These are phyloP conservation scores for Halocynthia roretzi DNA, from an alignment of 23 tunicate species.

Conservation along the genomic window DNA sequence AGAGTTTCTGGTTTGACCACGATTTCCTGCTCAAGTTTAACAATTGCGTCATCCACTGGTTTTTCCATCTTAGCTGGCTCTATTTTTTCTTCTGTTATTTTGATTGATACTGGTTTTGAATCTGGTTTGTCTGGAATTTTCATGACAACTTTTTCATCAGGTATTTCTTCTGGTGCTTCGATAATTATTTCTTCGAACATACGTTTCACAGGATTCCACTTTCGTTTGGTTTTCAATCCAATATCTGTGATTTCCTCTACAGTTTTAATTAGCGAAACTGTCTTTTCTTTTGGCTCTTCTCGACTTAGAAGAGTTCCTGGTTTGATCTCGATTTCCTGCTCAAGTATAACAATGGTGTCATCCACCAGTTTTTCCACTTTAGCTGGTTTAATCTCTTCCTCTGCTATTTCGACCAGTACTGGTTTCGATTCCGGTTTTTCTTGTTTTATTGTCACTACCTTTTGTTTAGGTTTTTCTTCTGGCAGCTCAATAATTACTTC, in stretches of 20 bases:
- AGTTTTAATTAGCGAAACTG: background rate
- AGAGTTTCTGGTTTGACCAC: background rate
- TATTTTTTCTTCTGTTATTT: background rate
- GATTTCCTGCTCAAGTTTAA: background rate
- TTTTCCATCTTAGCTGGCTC: background rate
- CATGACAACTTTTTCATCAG: no score
- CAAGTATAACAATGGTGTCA: no score
- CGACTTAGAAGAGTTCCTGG: no score
- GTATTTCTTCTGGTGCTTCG: background rate
- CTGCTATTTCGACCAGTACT: no score
- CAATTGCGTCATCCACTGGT: background rate
- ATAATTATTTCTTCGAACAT: slow-evolving; percentile 35
- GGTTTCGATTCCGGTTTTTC: background rate
- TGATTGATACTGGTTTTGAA: background rate
- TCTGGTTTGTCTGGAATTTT: no score
- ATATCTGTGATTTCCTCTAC: background rate
- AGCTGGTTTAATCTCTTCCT: no score
- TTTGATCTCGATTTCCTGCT: no score
- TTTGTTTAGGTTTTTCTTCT: background rate
- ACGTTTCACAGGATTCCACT: slow-evolving; percentile 64
- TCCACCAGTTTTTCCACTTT: no score
- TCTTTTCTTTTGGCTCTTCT: background rate
- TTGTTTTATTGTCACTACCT: background rate
- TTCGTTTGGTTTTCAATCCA: slow-evolving; percentile 30
- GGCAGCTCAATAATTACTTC: background rate